Evolutionary conservation across 2,113 vertebrate genomes (phyloP), one percentile per base, ranked within the genome.

Genomic region (Capreolus pygargus): DNA sequence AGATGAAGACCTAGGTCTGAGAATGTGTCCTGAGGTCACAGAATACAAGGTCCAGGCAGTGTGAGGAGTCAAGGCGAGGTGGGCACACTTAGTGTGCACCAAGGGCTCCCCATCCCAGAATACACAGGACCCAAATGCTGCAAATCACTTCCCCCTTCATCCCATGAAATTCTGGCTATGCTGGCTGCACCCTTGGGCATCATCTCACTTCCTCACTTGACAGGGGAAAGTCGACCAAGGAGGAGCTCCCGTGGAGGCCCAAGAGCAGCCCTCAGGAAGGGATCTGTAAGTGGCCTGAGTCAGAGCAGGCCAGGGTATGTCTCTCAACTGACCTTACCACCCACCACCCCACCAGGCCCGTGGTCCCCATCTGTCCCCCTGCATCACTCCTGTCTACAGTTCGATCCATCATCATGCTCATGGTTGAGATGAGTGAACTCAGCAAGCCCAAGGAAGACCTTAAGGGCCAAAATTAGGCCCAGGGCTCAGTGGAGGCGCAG

Each of bases 401-500:
- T 39, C 0, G 1, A 60, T 30, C 45, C 28, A 15, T 27, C 87
- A 43, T 79, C 36, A 92, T 27, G 64, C 4, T 15, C 27, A 16
- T 30, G 27, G 27, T 30, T 9, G 2, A 17, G 14, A 47, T 0
- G 27, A 79, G 8, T 30, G 76, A 79, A 55, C 39, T 86, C 17
- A 17, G 5, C 64, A 17, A 25, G n/a, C 1, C 21, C 47, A 61
- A 97, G 10, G 82, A 64, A 70, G 52, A 23, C 19, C 30, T 21
- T 58, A 21, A 61, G 0, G 14, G 21, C 74, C 74, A 43, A 45
- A 43, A 6, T 12, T 3, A 43, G 47, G 10, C 16, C 39, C 83
- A 81, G 50, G 3, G 1, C 14, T 23, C 7, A 5, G 7, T 3
- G 10, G 33, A 6, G 43, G 15, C 5, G 0, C 45, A 36, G 33